phyloP scores from a whole-genome alignment of 2,113 vertebrate species.

The Pterocles burchelli region DNA sequence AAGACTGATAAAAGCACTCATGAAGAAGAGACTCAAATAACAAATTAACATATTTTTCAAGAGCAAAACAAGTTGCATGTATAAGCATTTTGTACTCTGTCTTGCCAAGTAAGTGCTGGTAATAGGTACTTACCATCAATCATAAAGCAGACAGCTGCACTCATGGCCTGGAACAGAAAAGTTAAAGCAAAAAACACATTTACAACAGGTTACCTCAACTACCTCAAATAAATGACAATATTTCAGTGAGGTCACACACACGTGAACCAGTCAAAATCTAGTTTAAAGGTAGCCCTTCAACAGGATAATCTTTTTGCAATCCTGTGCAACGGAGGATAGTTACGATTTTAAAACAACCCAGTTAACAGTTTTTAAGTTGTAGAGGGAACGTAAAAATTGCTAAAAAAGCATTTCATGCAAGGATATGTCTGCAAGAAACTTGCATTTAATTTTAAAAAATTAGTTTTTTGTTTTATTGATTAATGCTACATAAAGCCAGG shows the following conservation, averaged over 20 bases:
- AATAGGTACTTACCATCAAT: conserved; percentile 85
- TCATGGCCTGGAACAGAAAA: conserved; percentile 90
- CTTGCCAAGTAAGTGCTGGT: neutral
- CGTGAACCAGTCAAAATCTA: neutral
- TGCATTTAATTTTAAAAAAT: neutral
- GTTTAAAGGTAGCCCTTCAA: neutral
- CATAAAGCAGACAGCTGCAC: conserved; percentile 97
- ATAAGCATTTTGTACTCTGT: neutral
- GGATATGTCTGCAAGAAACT: neutral
- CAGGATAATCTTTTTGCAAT: neutral
- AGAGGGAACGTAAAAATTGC: neutral
- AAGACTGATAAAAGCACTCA: neutral
- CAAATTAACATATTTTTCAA: neutral
- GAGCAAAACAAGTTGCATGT: neutral
- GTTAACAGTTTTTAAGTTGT: neutral
- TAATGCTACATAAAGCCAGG: neutral
- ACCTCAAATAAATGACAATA: neutral
- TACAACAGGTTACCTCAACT: neutral
- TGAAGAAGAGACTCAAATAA: neutral
- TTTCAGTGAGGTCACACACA: neutral
- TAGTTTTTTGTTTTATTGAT: neutral
- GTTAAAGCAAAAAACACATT: neutral
- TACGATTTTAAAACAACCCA: neutral
- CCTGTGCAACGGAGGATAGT: neutral
- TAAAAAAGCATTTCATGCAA: neutral